Base-by-base conservation (phyloP, 1,140 invertebrate species). In the Harlomillsia oculata region DNA sequence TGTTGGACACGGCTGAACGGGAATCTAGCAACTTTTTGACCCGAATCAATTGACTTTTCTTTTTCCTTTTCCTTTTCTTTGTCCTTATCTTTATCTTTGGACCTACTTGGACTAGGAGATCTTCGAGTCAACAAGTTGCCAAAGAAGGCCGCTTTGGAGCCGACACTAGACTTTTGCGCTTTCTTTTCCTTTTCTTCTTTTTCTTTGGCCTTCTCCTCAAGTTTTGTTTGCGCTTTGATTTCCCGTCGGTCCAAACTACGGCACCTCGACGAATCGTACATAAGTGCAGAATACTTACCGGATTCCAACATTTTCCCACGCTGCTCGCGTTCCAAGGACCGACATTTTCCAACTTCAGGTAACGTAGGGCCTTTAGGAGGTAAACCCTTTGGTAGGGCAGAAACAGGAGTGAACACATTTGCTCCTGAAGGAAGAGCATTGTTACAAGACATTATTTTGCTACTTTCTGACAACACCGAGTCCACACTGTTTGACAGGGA, bases 111-210 rank as follows among this genome's bases (percentile, higher is more conserved):
- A 53, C 64, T 65, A 4, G 64, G 64, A 4, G 60, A 62, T 20
- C 64, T 40, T 34, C 64, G 37, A 6, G 54, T 57, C 8, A 65
- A 52, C 14, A 65, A 41, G n/a, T 56, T 53, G 18, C 63, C 63
- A 40, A 62, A 62, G 39, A 65, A 65, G 14, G 63, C 63, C 18
- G 63, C 63, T 43, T 65, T 65, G 8, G 63, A 65, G 18, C 56
- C 53, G 0, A 65, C 60, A 20, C 57, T 51, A 16, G 50, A 55
- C 48, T 60, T 65, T 39, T 26, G 30, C 34, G 50, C 30, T 29
- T 58, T 56, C 36, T 65, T 56, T 32, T 56, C 44, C 32, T 62
- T 53, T 34, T 64, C 60, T 32, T 63, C 57, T 39, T 50, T 36
- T 29, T 60, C 49, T 49, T 61, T 61, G 32, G 23, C n/a, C 13